phyloP scores from a whole-genome alignment of 2,797 vertebrate genomes.

The Acipenser transmontanus region DNA sequence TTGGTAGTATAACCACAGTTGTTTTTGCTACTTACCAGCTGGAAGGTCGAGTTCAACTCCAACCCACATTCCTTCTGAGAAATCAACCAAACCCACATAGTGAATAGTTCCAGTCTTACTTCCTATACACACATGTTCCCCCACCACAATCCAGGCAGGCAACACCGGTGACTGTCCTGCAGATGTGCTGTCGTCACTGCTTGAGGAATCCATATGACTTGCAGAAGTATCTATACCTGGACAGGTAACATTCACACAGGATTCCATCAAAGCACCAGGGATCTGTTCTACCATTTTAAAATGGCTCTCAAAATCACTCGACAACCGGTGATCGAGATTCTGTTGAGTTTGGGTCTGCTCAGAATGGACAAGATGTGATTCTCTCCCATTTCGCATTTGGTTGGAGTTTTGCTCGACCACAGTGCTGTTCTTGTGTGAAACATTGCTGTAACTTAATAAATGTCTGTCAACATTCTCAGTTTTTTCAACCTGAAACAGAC shows the following conservation, averaged over 20 bases:
- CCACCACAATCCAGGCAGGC: constrained; percentile 66
- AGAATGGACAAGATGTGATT: not conserved
- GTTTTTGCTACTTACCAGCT: constrained; percentile 57
- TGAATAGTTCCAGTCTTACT: constrained; percentile 65
- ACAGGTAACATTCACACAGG: constrained; percentile 2
- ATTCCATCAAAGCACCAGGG: not conserved
- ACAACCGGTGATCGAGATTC: no score
- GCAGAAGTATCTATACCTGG: constrained; percentile 30
- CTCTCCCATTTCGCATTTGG: constrained; percentile 20
- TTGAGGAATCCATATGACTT: constrained; percentile 51
- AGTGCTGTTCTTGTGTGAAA: constrained; percentile 2
- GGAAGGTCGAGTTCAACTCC: constrained; percentile 71
- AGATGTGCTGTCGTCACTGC: constrained; percentile 56
- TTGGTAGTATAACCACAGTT: no score
- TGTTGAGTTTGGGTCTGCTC: not conserved
- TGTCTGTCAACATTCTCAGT: constrained; percentile 17
- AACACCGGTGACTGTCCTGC: constrained; percentile 46
- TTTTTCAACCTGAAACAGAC: constrained; percentile 27
- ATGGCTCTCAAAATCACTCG: no score
- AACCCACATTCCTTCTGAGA: constrained; percentile 75
- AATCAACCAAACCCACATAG: constrained; percentile 76
- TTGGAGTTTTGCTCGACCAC: not conserved
- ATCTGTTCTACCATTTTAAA: not conserved
- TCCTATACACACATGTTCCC: constrained; percentile 73
- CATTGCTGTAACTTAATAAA: no score